Conservation (phyloP, 2,888 invertebrate genomes). For the Lochmaea capreae region DNA sequence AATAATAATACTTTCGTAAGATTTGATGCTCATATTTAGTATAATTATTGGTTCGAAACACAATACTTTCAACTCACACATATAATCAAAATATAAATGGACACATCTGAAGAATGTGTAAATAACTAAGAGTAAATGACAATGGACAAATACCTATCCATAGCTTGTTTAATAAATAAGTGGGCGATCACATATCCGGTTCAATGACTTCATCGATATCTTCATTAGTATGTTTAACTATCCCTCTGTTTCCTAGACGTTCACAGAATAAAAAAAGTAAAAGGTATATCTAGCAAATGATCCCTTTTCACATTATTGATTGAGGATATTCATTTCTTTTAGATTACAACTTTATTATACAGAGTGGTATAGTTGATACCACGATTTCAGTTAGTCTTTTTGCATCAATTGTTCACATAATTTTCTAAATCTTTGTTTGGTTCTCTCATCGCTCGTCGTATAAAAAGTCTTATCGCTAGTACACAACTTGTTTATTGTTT, state of each 20-base stretch:
- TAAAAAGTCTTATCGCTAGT: too few relatives aligned
- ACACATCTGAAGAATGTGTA: too few relatives aligned
- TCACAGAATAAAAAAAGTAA: conserved; percentile 13
- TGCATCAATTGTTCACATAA: too few relatives aligned
- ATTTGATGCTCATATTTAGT: neutral
- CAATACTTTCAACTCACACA: neutral
- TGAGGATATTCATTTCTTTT: neutral
- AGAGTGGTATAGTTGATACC: neutral
- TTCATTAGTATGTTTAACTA: conserved; percentile 25
- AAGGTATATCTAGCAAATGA: neutral
- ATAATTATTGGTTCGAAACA: neutral
- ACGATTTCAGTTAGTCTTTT: neutral
- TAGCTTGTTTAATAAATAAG: conserved; percentile 17
- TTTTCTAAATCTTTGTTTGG: too few relatives aligned
- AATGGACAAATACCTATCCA: conserved; percentile 14
- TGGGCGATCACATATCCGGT: conserved; percentile 22
- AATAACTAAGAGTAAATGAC: neutral
- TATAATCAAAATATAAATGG: neutral
- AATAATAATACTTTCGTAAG: neutral
- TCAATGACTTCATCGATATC: conserved; percentile 24
- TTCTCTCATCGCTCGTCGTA: too few relatives aligned
- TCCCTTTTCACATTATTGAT: neutral
- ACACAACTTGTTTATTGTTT: too few relatives aligned
- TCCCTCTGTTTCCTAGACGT: conserved; percentile 12
- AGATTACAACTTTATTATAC: neutral